Base-by-base conservation (phyloP, 2,797 vertebrate genomes). In the Urophycis tenuis region DNA sequence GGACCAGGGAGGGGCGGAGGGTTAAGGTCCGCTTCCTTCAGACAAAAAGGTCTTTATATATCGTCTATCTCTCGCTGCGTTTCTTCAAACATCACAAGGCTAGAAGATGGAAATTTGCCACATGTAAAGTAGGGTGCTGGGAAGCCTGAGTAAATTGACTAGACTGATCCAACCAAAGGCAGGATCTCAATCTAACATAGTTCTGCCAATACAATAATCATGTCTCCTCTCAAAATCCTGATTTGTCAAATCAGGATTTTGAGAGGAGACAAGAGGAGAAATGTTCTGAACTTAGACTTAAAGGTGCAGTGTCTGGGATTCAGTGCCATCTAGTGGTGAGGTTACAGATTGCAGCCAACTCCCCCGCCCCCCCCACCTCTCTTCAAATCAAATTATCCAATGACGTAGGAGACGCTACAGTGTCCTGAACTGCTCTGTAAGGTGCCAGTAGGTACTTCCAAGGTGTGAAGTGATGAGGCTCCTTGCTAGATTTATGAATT, bases 71-170 rank as follows among this genome's bases (percentile, higher is more conserved):
- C 60, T 67, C 11, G 25, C 60, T 67, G 60, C 29, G 60, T 67
- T 29, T 29, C 15, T 11, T 67, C 5, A 73, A 49, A 73, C 2
- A 34, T 0, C 22, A 53, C 30, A 71, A 64, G 39, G 11, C 15
- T 34, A 30, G 35, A 31, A 49, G 25, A 31, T 15, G 39, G 60
- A 67, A 12, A 67, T 67, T 29, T 29, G 25, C 60, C 12, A 67
- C 60, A 67, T 67, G 60, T 67, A 67, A 67, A 67, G 60, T 29
- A 67, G 60, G 60, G n/a, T 67, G 25, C 60, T 67, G 3, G 60
- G 53, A n/a, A 60, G 53, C 53, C 53, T 60, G 22, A 60, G 53
- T 60, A 49, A 49, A 49, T 49, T 15, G 53, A 60, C 53, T n/a
- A 60, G 22, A 9, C 19, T 5, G 49, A 60, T 60, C 6, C 53